Base-by-base conservation (phyloP, 2,113 vertebrate species). In the Anarhynchus alexandrinus region DNA sequence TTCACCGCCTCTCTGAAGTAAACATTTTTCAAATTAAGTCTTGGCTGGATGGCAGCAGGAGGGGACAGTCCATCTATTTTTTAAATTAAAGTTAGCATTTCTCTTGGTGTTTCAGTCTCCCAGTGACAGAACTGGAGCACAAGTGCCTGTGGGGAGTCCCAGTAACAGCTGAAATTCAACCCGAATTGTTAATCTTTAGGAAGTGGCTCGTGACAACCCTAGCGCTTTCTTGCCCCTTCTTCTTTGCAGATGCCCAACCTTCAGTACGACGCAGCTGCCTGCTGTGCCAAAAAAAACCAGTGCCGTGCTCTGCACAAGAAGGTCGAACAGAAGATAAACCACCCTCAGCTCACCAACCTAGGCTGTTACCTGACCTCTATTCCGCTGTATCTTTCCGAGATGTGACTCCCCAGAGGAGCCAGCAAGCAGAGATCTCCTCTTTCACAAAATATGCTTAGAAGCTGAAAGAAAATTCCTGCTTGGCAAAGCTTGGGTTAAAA, bases 331-430 rank as follows among this genome's bases (percentile, higher is more conserved):
- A 81, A 90, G 52, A 52, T 43, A 58, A 77, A 38, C 12, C 11
- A 15, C 34, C 9, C 19, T 59, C 62, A 66, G 55, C 17, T 65
- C 26, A 76, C 6, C 6, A 29, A 2, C 21, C 10, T 8, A 18
- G 16, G 42, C 5, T 25, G 26, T 38, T 67, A n/a, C 23, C 58
- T 23, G 45, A 67, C 36, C 38, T 58, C 38, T n/a, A 9, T 26
- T 67, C 58, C 17, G 10, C 16, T 43, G 9, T 38, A 27, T 8
- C 25, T 36, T 72, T 54, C 13, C 0, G 0, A 80, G 66, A n/a
- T n/a, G 13, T 58, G 86, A 54, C 45, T 79, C 16, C 38, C 26
- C 42, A 47, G 47, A 42, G 51, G 59, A 51, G 42, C 1, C 0
- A 76, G 69, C 30, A 65, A 58, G 21, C 12, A 66, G 38, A 58